phyloP scores from a whole-genome alignment of 2,113 vertebrate genomes.

The Nibea coibor region DNA sequence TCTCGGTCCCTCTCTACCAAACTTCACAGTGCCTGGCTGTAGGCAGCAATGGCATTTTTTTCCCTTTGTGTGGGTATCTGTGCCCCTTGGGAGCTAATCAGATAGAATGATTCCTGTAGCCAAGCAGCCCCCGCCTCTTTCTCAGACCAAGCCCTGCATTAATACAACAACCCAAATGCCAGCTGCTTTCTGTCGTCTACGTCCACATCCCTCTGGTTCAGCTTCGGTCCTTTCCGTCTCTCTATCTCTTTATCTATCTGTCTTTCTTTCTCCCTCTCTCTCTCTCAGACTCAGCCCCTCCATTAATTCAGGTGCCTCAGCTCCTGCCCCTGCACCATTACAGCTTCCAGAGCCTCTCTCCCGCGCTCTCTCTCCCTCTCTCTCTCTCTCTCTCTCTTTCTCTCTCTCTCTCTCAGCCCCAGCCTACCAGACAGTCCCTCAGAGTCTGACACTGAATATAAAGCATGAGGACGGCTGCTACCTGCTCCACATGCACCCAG shows the following conservation, averaged over 20 bases:
- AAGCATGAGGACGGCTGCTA: constrained; percentile 79
- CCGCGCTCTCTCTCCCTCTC: constrained; percentile 33
- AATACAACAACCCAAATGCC: constrained; percentile 59
- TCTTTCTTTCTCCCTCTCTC: constrained; percentile 19
- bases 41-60: constrained; percentile 57
- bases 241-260: constrained; percentile 1
- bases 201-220: constrained; percentile 32
- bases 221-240: constrained; percentile 20
- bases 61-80: constrained; percentile 74
- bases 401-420: constrained; percentile 66
- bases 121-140: constrained; percentile 57
- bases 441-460: constrained; percentile 82
- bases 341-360: constrained; percentile 61
- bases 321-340: constrained; percentile 70
- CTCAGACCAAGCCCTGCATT: constrained; percentile 63
- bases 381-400: constrained; percentile 60
- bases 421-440: constrained; percentile 77
- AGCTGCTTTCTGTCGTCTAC: constrained; percentile 31
- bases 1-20: constrained; percentile 44
- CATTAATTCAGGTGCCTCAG: constrained; percentile 76
- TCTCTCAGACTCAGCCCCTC: constrained; percentile 56
- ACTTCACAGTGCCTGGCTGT: constrained; percentile 56
- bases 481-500: constrained; percentile 79
- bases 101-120: constrained; percentile 80
- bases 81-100: constrained; percentile 82